Base-by-base conservation (phyloP, 2,113 vertebrate species). In the Bubalus kerabau region DNA sequence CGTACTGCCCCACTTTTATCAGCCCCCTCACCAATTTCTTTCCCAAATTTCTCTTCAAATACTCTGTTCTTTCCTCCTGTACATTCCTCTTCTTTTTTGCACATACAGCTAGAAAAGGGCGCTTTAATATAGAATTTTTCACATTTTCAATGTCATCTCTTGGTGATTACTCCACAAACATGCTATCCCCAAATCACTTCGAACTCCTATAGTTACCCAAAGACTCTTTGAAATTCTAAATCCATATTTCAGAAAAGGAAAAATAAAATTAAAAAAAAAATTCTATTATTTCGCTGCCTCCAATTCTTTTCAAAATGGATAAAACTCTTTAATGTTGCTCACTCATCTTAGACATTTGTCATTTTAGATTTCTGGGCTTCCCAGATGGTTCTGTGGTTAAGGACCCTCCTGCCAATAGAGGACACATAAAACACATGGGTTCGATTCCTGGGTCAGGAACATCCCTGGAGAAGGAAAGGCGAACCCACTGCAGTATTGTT, bases 1-100 rank as follows among this genome's bases (percentile, higher is more conserved):
- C 26, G 40, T 11, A 11, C n/a, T 76, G 12, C 0, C 2, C 7
- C 1, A 5, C 5, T 15, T 12, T 48, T 16, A 3, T 19, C 19
- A 28, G 4, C 2, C 2, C 43, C 21, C 7, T 52, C 7, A 56
- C 21, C 17, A 9, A 6, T 87, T 59, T 5, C 21, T 11, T 86
- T 52, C 6, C 2, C 1, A n/a, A 40, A 17, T 74, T 30, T 56
- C 8, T 32, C 40, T 7, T 80, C 7, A 6, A 57, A 59, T 2
- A 36, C 1, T 21, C 5, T 50, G 0, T 24, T 21, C 8, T 52
- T 7, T 43, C 13, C 19, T 74, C 10, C 14, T 28, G 24, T 30
- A n/a, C 19, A 6, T 2, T 28, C 30, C 6, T 74, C 19, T 40
- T 57, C 48, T 10, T 6, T 90, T 8, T 43, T 74, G 3, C 6